Evolutionary conservation across 2,113 vertebrate species (phyloP).

Genomic region (Percopsis transmontana): DNA sequence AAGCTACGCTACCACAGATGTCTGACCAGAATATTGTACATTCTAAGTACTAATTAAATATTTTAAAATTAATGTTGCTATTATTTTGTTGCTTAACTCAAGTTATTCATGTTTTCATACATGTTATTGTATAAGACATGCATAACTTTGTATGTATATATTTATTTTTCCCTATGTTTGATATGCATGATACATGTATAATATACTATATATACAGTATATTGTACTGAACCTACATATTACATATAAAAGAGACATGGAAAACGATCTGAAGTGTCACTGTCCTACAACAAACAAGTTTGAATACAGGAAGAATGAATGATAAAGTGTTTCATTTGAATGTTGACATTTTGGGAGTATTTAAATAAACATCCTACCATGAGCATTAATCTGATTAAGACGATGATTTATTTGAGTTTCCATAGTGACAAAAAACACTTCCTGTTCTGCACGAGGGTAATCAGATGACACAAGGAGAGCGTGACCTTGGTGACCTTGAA

Average conservation of each 20-base stretch:
- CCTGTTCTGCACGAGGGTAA: slow-evolving; percentile 40
- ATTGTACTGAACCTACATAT: no score
- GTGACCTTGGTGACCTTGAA: slow-evolving; percentile 47
- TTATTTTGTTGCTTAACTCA: background rate
- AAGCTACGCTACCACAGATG: background rate
- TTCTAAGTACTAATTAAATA: background rate
- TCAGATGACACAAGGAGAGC: slow-evolving; percentile 39
- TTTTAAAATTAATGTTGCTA: background rate
- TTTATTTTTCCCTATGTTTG: background rate
- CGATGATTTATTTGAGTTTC: slow-evolving; percentile 72
- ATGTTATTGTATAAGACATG: background rate
- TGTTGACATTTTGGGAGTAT: slow-evolving; percentile 21
- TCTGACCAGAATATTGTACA: background rate
- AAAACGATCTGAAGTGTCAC: no score
- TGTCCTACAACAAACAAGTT: no score
- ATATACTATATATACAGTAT: no score
- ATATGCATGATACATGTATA: background rate
- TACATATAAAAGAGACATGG: no score
- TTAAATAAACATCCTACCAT: slow-evolving; percentile 49
- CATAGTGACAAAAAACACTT: slow-evolving; percentile 54
- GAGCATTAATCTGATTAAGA: slow-evolving; percentile 71
- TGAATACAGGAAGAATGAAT: no score
- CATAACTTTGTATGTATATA: background rate
- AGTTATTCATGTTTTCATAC: no score
- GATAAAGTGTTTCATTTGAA: no score